Evolutionary conservation across 2,113 vertebrate species (phyloP).

Genomic region (Solenodon paradoxus): DNA sequence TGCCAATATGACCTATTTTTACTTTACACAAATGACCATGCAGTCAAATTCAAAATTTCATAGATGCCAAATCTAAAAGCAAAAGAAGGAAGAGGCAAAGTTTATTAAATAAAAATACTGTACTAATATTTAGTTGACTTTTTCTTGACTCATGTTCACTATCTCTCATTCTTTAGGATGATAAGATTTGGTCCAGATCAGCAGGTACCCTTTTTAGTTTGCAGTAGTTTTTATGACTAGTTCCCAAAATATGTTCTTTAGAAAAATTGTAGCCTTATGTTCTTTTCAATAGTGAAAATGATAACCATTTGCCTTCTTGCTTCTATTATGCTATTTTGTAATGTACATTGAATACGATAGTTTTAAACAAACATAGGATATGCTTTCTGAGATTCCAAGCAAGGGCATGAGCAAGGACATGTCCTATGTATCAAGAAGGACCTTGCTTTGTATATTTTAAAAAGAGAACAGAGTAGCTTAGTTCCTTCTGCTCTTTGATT

Average conservation of each 20-base stretch:
- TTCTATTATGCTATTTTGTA: background rate
- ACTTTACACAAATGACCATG: background rate
- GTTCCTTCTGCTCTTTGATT: constrained; percentile 63
- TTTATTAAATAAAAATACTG: constrained; percentile 31
- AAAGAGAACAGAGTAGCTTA: constrained; percentile 2
- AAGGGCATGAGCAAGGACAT: constrained; percentile 26
- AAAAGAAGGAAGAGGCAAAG: background rate
- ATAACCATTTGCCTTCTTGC: background rate
- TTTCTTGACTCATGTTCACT: background rate
- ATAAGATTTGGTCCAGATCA: background rate
- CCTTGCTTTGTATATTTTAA: constrained; percentile 26
- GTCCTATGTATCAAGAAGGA: background rate
- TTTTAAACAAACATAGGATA: background rate
- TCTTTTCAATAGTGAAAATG: background rate
- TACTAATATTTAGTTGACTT: constrained; percentile 36
- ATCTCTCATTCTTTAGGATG: background rate
- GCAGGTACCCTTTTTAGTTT: background rate
- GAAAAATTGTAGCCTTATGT: background rate
- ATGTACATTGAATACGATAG: background rate
- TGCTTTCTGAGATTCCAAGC: background rate
- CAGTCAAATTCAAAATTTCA: constrained; percentile 27
- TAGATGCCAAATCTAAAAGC: background rate
- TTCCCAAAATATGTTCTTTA: background rate
- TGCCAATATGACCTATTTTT: constrained; percentile 30
- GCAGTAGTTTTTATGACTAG: background rate